Percentiles rank a stretch among this genome's conserved stretches.
Conservation (phyloP, 2,113 vertebrate genomes). For the Tetraodon nigroviridis region DNA sequence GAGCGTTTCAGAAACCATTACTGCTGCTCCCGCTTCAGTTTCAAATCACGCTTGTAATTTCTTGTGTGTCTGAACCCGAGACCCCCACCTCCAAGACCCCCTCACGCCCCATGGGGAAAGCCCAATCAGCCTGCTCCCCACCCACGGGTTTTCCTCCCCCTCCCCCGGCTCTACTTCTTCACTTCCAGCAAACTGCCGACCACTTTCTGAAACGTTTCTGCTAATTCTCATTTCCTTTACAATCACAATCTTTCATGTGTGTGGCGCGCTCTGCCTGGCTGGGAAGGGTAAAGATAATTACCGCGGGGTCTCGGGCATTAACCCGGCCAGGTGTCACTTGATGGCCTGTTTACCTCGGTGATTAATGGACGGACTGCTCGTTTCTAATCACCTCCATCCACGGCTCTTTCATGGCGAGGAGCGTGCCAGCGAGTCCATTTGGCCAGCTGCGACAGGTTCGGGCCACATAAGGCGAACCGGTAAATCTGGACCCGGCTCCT, state of each 20-base stretch:
- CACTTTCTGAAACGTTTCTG: constrained; percentile 82
- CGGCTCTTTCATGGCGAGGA: constrained; percentile 65
- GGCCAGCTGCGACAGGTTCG: constrained; percentile 69
- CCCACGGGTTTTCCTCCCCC: constrained; percentile 32
- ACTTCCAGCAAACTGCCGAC: constrained; percentile 75
- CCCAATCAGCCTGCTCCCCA: constrained; percentile 83
- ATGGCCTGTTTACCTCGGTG: constrained; percentile 83
- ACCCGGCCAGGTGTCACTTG: constrained; percentile 88
- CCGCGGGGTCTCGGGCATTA: constrained; percentile 83
- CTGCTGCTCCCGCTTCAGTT: constrained; percentile 85
- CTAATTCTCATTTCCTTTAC: constrained; percentile 95
- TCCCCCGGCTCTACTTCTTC: constrained; percentile 34
- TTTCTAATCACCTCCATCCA: constrained; percentile 70
- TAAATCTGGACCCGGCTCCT: constrained; percentile 28
- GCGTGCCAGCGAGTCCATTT: constrained; percentile 80
- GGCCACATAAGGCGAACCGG: constrained; percentile 57
- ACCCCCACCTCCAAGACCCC: constrained; percentile 44
- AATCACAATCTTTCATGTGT: constrained; percentile 89
- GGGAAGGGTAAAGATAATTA: constrained; percentile 79
- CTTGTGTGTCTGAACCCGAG: constrained; percentile 81
- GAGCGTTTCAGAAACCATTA: constrained; percentile 72
- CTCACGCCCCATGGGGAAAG: constrained; percentile 69
- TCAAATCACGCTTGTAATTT: constrained; percentile 89
- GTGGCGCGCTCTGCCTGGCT: constrained; percentile 68
- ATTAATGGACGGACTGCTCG: constrained; percentile 88